phyloP scores from a whole-genome alignment of 1,140 invertebrate species.

The Pseudobourletiella spinata region DNA sequence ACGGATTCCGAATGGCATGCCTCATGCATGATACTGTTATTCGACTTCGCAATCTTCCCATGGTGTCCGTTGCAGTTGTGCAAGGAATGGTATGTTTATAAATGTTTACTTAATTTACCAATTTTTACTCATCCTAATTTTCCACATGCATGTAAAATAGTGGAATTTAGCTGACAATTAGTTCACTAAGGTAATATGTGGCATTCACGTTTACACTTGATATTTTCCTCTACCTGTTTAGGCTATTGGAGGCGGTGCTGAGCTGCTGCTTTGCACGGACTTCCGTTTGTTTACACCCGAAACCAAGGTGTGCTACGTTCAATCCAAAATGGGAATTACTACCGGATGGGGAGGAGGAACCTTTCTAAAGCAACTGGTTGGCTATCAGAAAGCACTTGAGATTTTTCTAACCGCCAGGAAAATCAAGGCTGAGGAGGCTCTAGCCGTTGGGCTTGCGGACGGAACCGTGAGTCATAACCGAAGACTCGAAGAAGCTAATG shows the following conservation, averaged over 20 bases:
- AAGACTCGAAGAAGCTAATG: slow-evolving; percentile 27
- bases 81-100: slow-evolving; percentile 42
- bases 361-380: slow-evolving; percentile 44
- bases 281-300: slow-evolving; percentile 44
- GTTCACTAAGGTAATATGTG: no score
- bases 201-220: no score
- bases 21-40: slow-evolving; percentile 48
- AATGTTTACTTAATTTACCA: not conserved
- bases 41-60: slow-evolving; percentile 44
- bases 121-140: not conserved
- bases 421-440: slow-evolving; percentile 41
- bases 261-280: slow-evolving; percentile 50
- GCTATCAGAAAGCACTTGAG: slow-evolving; percentile 43
- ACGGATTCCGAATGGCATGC: slow-evolving; percentile 45
- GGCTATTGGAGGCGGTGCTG: slow-evolving; percentile 53
- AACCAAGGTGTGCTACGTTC: slow-evolving; percentile 46
- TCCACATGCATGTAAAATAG: not conserved
- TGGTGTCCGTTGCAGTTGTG: slow-evolving; percentile 48
- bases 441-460: slow-evolving; percentile 42
- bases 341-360: slow-evolving; percentile 52
- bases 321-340: slow-evolving; percentile 49
- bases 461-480: slow-evolving; percentile 36
- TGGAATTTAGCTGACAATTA: not conserved
- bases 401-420: slow-evolving; percentile 43
- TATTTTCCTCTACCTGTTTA: not conserved